Conservation (phyloP, 2,888 invertebrate species). For the Incurvaria masculella region DNA sequence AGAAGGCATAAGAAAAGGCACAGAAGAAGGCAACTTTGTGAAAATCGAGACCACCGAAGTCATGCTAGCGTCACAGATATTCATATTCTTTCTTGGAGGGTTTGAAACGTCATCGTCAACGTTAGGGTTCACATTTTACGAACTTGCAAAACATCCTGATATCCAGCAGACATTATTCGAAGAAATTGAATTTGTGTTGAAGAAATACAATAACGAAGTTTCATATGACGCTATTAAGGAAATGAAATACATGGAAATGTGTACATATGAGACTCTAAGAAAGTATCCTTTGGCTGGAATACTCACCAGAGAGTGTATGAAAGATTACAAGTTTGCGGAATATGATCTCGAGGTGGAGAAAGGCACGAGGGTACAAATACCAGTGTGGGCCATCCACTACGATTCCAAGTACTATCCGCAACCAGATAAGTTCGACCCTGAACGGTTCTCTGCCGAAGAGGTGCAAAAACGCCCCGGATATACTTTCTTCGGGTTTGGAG, state of each 20-base stretch:
- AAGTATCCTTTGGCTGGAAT: constrained; percentile 4
- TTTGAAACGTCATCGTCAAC: constrained; percentile 32
- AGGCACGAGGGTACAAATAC: constrained; percentile 4
- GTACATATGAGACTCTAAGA: constrained; percentile 2
- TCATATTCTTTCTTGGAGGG: constrained; percentile 32
- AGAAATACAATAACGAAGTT: constrained; percentile 20
- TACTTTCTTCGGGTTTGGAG: constrained; percentile 2
- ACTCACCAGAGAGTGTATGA: constrained; percentile 2
- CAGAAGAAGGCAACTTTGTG: background rate
- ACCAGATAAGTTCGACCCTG: constrained; percentile 3
- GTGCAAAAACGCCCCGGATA: constrained; percentile 1
- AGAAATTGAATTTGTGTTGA: constrained; percentile 25
- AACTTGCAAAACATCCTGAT: constrained; percentile 4
- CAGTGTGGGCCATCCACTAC: constrained; percentile 1
- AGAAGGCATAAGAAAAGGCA: background rate
- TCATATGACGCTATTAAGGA: constrained; percentile 29
- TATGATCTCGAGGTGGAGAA: background rate
- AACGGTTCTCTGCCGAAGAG: constrained; percentile 5
- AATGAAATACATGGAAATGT: constrained; percentile 29
- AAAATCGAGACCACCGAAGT: constrained; percentile 15
- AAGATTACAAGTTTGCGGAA: constrained; percentile 2
- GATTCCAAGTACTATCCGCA: constrained; percentile 6
- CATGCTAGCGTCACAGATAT: constrained; percentile 30
- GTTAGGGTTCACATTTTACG: constrained; percentile 20
- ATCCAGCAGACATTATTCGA: constrained; percentile 25